Conservation (phyloP, 2,888 invertebrate species). For the Argyra leucocephala region DNA sequence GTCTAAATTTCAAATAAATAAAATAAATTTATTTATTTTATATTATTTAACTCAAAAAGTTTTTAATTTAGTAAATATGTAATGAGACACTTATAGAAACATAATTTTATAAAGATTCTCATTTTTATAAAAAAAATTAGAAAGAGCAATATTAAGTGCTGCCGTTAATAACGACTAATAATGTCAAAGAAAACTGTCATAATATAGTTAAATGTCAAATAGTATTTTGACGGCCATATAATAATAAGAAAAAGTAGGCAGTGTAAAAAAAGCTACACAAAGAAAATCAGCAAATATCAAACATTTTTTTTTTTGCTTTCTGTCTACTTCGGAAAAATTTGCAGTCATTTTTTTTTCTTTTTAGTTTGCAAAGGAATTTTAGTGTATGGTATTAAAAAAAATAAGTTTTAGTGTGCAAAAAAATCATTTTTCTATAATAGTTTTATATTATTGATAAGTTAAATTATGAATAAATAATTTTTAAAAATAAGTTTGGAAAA, state of each 20-base stretch:
- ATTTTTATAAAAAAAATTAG: too few relatives aligned
- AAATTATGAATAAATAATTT: neutral
- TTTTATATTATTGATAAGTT: conserved; percentile 1
- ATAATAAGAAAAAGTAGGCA: neutral
- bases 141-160: too few relatives aligned
- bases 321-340: neutral
- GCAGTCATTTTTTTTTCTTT: neutral
- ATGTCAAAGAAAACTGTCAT: too few relatives aligned
- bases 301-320: neutral
- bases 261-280: neutral
- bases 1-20: too few relatives aligned
- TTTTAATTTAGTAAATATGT: too few relatives aligned
- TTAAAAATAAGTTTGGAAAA: neutral
- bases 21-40: too few relatives aligned
- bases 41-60: too few relatives aligned
- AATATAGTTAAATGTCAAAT: neutral
- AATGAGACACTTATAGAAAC: too few relatives aligned
- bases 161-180: too few relatives aligned
- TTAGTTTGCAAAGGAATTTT: conserved; percentile 6
- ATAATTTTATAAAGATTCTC: too few relatives aligned
- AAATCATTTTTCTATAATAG: neutral
- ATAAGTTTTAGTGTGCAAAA: neutral
- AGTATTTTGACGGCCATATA: neutral
- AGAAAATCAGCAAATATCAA: neutral
- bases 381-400: neutral